Evolutionary conservation across 2,888 invertebrate genomes (phyloP).

Genomic region (Dione juno): DNA sequence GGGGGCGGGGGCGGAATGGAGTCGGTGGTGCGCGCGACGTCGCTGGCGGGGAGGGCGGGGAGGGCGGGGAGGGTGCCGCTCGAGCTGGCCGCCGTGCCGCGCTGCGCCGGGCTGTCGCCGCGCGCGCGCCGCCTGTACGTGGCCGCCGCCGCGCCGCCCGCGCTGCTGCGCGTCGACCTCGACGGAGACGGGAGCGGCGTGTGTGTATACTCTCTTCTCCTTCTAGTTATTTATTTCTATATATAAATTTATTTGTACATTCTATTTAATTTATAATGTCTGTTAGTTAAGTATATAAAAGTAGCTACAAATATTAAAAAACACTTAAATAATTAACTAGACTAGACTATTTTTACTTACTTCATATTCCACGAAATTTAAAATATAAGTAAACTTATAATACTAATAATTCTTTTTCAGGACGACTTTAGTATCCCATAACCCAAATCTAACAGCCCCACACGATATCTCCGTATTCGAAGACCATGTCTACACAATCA

Average conservation of each 20-base stretch:
- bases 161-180: neutral
- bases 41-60: neutral
- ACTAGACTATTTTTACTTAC: too few relatives aligned
- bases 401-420: conserved; percentile 56
- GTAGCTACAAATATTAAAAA: too few relatives aligned
- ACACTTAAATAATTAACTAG: too few relatives aligned
- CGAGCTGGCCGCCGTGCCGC: neutral
- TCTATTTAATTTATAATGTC: too few relatives aligned
- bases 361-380: too few relatives aligned
- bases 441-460: conserved; percentile 80
- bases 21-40: neutral
- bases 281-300: too few relatives aligned
- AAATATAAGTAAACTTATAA: neutral
- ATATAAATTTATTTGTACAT: too few relatives aligned
- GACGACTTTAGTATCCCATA: conserved; percentile 69
- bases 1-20: neutral
- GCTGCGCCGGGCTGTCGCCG: neutral
- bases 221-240: too few relatives aligned
- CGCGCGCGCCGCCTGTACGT: neutral
- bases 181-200: neutral
- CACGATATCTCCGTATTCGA: conserved; percentile 88
- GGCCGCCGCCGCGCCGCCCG: neutral
- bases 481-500: conserved; percentile 89
- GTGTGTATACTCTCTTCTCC: neutral
- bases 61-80: neutral